Evolutionary conservation across 2,113 vertebrate species (phyloP).

Genomic region (Atractosteus spatula): DNA sequence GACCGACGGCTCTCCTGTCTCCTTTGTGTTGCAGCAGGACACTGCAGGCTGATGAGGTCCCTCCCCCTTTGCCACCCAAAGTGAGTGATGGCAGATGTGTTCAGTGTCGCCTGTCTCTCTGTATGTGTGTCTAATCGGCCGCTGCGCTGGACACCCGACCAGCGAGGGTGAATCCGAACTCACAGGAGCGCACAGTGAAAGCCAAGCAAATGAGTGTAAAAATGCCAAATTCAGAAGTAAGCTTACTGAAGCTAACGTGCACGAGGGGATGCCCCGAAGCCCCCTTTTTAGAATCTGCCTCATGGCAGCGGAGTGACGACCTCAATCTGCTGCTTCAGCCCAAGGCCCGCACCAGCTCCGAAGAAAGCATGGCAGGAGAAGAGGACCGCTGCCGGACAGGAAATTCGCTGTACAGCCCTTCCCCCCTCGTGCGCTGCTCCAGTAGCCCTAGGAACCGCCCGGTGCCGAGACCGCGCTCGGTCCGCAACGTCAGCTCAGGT

Average conservation of each 20-base stretch:
- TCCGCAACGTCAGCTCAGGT: constrained; percentile 71
- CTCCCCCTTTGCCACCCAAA: constrained; percentile 85
- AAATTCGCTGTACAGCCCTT: constrained; percentile 32
- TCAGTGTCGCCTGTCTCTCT: background rate
- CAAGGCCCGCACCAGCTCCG: constrained; percentile 64
- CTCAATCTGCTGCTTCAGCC: constrained; percentile 53
- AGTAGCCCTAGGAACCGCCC: constrained; percentile 65
- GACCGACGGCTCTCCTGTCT: constrained; percentile 2
- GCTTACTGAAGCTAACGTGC: no score
- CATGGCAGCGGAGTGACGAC: background rate
- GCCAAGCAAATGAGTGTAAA: no score
- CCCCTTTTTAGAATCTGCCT: no score
- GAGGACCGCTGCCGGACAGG: constrained; percentile 37
- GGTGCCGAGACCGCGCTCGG: constrained; percentile 30
- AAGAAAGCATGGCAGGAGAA: constrained; percentile 57
- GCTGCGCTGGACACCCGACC: no score
- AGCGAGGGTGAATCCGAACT: no score
- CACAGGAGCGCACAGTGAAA: no score
- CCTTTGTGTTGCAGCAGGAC: constrained; percentile 46
- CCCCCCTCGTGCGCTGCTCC: constrained; percentile 68
- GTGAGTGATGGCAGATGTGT: constrained; percentile 46
- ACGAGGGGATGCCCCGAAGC: no score
- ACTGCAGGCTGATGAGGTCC: constrained; percentile 43
- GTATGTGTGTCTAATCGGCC: background rate
- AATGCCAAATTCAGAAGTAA: no score